Base-by-base conservation (phyloP, 2,113 vertebrate species). In the Archilochus colubris region DNA sequence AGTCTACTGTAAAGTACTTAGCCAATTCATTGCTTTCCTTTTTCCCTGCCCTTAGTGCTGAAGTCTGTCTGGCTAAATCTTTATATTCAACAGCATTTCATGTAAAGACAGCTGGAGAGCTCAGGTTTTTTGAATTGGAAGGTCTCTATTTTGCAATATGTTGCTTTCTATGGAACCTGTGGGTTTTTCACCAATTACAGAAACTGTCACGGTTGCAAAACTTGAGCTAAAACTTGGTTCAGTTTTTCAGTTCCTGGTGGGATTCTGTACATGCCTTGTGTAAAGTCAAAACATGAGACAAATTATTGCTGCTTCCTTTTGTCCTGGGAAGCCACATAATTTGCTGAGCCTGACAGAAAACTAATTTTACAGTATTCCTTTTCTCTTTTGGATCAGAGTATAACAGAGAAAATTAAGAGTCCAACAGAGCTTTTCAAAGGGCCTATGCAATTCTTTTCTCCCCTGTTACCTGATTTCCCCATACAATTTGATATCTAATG, bases 261-360 rank as follows among this genome's bases (percentile, higher is more conserved):
- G 79, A 78, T 88, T 81, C 69, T 91, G 3, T 84, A 54, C 61
- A 6, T 86, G 43, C 51, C 86, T 80, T 82, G 43, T 88, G 54
- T 84, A 85, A 94, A 93, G 83, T 94, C 88, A 89, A 90, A 96
- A 90, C 86, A 93, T 27, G 64, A 89, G 82, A 68, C 82, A 92
- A 94, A 95, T 95, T 81, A 90, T 94, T 96, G 68, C 69, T 78
- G 27, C 66, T 86, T 89, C 53, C 82, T 93, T 93, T 97, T 93
- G 76, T 94, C 28, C 68, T 33, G 48, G 83, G 91, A 83, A 93
- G 68, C 68, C 40, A 19, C 82, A 75, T 62, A 44, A 46, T 81
- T 95, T 94, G 76, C 93, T 90, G 36, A 90, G 57, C 30, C 68
- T 78, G 61, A 54, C 58, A 46, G 82, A 91, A 92, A 94, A 72